Evolutionary conservation across 2,113 vertebrate species (phyloP).

Genomic region (Nicator chloris): DNA sequence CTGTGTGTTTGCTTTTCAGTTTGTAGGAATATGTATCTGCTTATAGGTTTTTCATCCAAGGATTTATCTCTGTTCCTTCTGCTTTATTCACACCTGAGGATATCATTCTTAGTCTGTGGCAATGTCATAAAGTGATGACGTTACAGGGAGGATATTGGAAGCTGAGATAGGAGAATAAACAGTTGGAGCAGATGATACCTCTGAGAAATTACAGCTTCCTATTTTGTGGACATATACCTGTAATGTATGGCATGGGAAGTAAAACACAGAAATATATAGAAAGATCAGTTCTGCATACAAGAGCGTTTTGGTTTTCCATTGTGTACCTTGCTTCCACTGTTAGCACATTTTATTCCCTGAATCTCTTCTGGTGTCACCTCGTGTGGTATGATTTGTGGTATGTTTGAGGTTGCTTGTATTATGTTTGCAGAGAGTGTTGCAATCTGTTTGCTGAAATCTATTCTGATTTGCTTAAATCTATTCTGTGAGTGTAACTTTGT

Average conservation of each 20-base stretch:
- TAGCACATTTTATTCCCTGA: constrained; percentile 9
- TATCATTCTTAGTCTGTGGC: background rate
- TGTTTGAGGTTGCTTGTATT: constrained; percentile 33
- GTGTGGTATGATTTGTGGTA: background rate
- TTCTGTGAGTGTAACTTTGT: constrained; percentile 28
- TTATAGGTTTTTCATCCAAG: background rate
- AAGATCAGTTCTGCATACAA: background rate
- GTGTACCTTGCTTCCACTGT: background rate
- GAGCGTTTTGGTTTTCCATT: background rate
- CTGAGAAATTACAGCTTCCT: background rate
- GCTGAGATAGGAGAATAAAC: background rate
- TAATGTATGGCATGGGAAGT: background rate
- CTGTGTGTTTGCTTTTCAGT: background rate
- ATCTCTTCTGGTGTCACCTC: background rate
- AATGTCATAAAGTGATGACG: background rate
- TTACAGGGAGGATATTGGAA: background rate
- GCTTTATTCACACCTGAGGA: background rate
- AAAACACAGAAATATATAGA: background rate
- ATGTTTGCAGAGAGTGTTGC: constrained; percentile 20
- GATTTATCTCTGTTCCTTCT: background rate
- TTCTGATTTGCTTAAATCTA: constrained; percentile 21
- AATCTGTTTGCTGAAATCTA: background rate
- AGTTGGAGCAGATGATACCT: background rate
- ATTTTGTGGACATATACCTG: background rate
- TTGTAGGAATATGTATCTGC: background rate